A percentile compares a stretch with the other conserved stretches of the same genome.
These are phyloP conservation scores for Pterocles burchelli DNA, from an alignment of 2,113 vertebrate species.

Conservation along the genomic window DNA sequence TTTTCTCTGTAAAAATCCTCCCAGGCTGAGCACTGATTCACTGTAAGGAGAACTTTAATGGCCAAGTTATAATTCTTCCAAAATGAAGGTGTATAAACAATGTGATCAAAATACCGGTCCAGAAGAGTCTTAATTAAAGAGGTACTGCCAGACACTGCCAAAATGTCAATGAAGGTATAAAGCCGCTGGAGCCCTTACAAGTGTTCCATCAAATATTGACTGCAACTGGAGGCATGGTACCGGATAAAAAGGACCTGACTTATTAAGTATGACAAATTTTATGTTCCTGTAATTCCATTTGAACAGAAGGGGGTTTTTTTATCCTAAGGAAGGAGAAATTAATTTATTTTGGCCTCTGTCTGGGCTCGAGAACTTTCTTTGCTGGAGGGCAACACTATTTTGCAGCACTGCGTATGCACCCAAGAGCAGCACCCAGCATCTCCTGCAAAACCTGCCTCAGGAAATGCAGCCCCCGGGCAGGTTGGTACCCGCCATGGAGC, in stretches of 20 bases:
- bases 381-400: background rate
- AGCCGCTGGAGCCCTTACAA: slow-evolving; percentile 54
- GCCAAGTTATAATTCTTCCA: slow-evolving; percentile 28
- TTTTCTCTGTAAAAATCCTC: background rate
- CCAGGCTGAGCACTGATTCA: slow-evolving; percentile 6
- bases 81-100: slow-evolving; percentile 52
- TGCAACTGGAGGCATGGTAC: slow-evolving; percentile 1
- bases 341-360: slow-evolving; percentile 28
- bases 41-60: background rate
- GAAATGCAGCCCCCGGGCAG: background rate
- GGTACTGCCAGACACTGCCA: slow-evolving; percentile 41
- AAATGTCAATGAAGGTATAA: slow-evolving; percentile 48
- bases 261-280: slow-evolving; percentile 60
- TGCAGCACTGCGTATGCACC: background rate
- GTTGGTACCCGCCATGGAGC: accelerated
- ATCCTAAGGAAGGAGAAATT: background rate
- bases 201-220: slow-evolving; percentile 66
- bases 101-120: background rate
- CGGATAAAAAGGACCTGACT: slow-evolving; percentile 11
- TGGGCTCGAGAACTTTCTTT: slow-evolving; percentile 4
- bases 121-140: slow-evolving; percentile 65
- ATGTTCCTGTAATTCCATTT: slow-evolving; percentile 56
- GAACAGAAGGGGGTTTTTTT: slow-evolving; percentile 1
- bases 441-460: background rate
- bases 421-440: background rate